phyloP scores from a whole-genome alignment of 2,888 invertebrate genomes.

The Boloria selene region DNA sequence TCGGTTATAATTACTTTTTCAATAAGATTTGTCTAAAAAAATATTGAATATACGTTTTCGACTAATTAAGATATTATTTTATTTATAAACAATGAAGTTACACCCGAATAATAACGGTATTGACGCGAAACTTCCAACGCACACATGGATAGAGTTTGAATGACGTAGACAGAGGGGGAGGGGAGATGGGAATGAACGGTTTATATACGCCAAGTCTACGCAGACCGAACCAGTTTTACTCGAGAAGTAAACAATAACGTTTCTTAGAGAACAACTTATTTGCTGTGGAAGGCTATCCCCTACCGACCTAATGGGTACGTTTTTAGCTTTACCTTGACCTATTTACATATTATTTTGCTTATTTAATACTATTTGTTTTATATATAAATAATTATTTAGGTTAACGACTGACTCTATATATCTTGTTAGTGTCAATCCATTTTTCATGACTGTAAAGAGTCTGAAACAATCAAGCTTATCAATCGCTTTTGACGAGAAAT shows the following conservation, averaged over 20 bases:
- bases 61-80: background rate
- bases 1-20: too few relatives aligned
- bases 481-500: too few relatives aligned
- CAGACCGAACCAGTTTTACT: slow-evolving; percentile 66
- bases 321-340: slow-evolving; percentile 24
- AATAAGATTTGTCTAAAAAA: too few relatives aligned
- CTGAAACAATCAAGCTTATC: too few relatives aligned
- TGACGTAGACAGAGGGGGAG: slow-evolving; percentile 61
- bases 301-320: slow-evolving; percentile 35
- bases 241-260: slow-evolving; percentile 66
- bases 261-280: slow-evolving; percentile 51
- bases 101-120: slow-evolving; percentile 5
- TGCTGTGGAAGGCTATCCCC: slow-evolving; percentile 19
- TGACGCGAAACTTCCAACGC: slow-evolving; percentile 27
- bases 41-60: too few relatives aligned
- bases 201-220: slow-evolving; percentile 69
- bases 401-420: too few relatives aligned
- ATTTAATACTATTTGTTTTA: background rate
- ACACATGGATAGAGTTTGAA: slow-evolving; percentile 45
- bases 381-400: too few relatives aligned
- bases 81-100: background rate
- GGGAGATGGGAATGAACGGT: slow-evolving; percentile 52
- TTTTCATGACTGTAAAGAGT: too few relatives aligned
- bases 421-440: too few relatives aligned
- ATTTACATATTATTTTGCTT: background rate